These are phyloP conservation scores for Platycheirus rosarum DNA, from an alignment of 2,888 invertebrate genomes.

Conservation along the genomic window DNA sequence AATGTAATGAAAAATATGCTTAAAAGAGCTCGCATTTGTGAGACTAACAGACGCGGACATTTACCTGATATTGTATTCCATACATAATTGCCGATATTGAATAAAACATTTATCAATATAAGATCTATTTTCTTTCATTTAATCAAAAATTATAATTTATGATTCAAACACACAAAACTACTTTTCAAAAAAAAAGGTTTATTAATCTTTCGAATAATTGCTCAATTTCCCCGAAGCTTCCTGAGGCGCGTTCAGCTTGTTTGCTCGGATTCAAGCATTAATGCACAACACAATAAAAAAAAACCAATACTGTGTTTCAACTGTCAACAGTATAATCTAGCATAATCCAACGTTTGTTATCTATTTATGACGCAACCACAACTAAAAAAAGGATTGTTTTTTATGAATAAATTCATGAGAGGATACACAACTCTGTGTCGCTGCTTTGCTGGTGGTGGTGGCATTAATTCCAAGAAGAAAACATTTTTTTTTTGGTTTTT, in stretches of 20 bases:
- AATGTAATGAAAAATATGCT: too few relatives aligned
- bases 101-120: too few relatives aligned
- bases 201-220: constrained; percentile 34
- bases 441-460: constrained; percentile 3
- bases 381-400: constrained; percentile 41
- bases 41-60: too few relatives aligned
- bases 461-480: constrained; percentile 48
- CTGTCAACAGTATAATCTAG: constrained; percentile 27
- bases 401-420: constrained; percentile 66
- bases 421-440: constrained; percentile 7
- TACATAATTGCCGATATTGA: too few relatives aligned
- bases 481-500: neutral
- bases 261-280: constrained; percentile 1
- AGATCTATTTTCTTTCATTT: too few relatives aligned
- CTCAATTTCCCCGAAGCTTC: constrained; percentile 23
- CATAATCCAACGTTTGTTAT: constrained; percentile 36
- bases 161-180: neutral
- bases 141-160: neutral
- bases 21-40: too few relatives aligned
- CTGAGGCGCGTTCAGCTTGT: neutral
- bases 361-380: constrained; percentile 32
- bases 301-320: constrained; percentile 16
- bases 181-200: constrained; percentile 2
- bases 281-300: neutral
- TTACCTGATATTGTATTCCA: too few relatives aligned